Evolutionary conservation across 2,797 vertebrate genomes (phyloP).

Genomic region (Caiman crocodilus): DNA sequence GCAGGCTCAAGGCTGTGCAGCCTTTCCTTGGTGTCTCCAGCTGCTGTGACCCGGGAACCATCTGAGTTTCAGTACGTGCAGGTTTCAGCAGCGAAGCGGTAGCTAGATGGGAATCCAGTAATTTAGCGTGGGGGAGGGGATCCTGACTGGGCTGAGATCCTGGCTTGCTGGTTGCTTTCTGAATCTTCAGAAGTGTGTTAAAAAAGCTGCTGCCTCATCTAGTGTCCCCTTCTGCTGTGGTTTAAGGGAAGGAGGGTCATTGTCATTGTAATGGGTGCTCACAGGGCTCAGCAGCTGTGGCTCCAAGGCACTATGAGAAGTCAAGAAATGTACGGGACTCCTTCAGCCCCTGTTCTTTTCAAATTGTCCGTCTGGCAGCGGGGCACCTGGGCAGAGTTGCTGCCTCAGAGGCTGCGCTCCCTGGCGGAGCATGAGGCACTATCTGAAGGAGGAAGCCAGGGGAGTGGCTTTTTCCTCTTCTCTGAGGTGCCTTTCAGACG

Average conservation of each 20-base stretch:
- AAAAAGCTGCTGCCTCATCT: background rate
- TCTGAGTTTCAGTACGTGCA: accelerated
- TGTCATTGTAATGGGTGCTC: background rate
- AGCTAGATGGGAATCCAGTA: accelerated
- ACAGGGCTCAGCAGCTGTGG: accelerated
- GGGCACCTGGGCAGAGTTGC: background rate
- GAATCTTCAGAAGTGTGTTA: background rate
- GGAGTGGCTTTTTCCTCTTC: accelerated
- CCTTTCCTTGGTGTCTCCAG: accelerated
- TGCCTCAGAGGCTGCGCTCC: background rate
- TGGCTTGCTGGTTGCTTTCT: accelerated
- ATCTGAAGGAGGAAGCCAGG: background rate
- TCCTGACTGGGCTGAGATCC: background rate
- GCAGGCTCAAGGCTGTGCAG: background rate
- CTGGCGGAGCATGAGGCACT: background rate
- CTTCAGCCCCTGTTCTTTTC: background rate
- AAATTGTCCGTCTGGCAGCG: background rate
- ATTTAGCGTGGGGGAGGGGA: background rate
- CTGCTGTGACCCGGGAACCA: background rate
- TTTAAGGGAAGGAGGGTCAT: background rate
- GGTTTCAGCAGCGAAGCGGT: accelerated
- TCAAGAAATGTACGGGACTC: background rate
- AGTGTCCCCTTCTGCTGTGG: background rate
- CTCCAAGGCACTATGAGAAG: background rate
- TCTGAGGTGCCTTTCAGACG: accelerated